These are phyloP conservation scores for Scaptodrosophila latifasciaeformis DNA, from an alignment of 2,888 invertebrate species.

Conservation along the genomic window DNA sequence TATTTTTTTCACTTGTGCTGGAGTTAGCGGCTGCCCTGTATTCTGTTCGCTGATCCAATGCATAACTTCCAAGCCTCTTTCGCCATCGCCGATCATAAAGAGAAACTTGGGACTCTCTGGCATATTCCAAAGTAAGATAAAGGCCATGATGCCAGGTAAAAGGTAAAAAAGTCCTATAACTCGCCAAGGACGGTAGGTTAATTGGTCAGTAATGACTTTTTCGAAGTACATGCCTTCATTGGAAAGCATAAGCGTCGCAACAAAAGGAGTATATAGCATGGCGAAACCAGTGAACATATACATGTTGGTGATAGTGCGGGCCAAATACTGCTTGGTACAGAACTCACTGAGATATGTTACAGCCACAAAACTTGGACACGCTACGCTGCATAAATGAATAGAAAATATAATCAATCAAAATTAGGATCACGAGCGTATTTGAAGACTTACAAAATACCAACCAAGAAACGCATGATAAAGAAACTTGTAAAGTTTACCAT, in stretches of 20 bases:
- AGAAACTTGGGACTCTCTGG: slow-evolving; percentile 58
- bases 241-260: slow-evolving; percentile 26
- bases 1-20: slow-evolving; percentile 33
- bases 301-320: slow-evolving; percentile 41
- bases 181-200: slow-evolving; percentile 47
- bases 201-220: slow-evolving; percentile 7
- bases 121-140: slow-evolving; percentile 37
- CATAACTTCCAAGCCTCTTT: slow-evolving; percentile 30
- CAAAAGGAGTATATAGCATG: slow-evolving; percentile 46
- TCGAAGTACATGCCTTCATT: slow-evolving; percentile 24
- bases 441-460: slow-evolving; percentile 57
- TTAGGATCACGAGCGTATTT: neutral
- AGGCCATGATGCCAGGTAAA: slow-evolving; percentile 45
- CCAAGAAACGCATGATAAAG: slow-evolving; percentile 45
- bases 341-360: slow-evolving; percentile 53
- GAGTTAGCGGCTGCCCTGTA: slow-evolving; percentile 25
- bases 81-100: slow-evolving; percentile 33
- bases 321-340: slow-evolving; percentile 38
- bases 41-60: slow-evolving; percentile 43
- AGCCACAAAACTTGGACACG: slow-evolving; percentile 48
- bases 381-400: slow-evolving; percentile 34
- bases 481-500: slow-evolving; percentile 39
- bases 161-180: slow-evolving; percentile 36
- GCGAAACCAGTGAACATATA: slow-evolving; percentile 52
- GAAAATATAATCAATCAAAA: neutral